phyloP scores from a whole-genome alignment of 2,113 vertebrate genomes.

The Kobus ellipsiprymnus region DNA sequence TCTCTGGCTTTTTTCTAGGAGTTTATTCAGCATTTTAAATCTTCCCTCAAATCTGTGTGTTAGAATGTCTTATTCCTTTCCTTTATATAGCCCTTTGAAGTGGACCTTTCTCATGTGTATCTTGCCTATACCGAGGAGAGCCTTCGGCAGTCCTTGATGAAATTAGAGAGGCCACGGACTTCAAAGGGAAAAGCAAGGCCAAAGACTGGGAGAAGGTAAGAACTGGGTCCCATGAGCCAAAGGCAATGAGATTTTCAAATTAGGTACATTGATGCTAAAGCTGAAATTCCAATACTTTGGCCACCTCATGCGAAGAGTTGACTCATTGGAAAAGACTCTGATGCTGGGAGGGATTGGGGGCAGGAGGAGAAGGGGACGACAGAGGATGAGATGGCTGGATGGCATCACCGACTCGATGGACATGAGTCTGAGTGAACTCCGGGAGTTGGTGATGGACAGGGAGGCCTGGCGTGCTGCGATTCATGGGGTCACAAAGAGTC shows the following conservation, averaged over 20 bases:
- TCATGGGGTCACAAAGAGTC: too few relatives aligned
- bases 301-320: too few relatives aligned
- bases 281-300: too few relatives aligned
- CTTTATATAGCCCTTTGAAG: slow-evolving; percentile 91
- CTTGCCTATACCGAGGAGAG: slow-evolving; percentile 98
- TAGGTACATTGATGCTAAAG: background rate
- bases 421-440: too few relatives aligned
- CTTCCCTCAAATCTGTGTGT: slow-evolving; percentile 45
- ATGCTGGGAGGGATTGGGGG: too few relatives aligned
- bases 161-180: slow-evolving; percentile 92
- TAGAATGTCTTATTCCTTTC: background rate
- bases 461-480: too few relatives aligned
- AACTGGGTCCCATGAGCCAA: background rate
- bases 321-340: too few relatives aligned
- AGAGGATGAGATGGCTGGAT: too few relatives aligned
- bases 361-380: too few relatives aligned
- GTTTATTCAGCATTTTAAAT: slow-evolving; percentile 64
- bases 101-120: slow-evolving; percentile 96
- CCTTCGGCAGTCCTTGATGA: slow-evolving; percentile 95
- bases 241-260: background rate
- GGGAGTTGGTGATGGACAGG: too few relatives aligned
- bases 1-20: background rate
- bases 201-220: slow-evolving; percentile 94
- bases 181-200: slow-evolving; percentile 94
- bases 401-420: too few relatives aligned